Evolutionary conservation across 2,797 vertebrate species (phyloP), one percentile per base, ranked within the genome.

Genomic region (Amphiprion clarkii): DNA sequence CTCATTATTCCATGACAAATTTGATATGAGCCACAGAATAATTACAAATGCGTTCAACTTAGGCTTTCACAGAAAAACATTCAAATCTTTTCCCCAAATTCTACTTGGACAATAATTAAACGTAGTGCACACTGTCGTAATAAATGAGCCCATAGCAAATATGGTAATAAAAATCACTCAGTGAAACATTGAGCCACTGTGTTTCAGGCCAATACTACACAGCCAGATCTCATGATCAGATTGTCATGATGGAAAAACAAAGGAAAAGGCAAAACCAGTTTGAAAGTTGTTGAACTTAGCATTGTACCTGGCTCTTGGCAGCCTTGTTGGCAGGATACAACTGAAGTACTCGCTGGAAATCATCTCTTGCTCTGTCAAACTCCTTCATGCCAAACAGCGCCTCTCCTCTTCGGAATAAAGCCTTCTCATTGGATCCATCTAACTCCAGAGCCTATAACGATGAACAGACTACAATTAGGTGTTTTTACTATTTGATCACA

Each of bases 241-340:
- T 12, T 39, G 36, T 39, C 36, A 39, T 39, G 36, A 11, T 39
- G 36, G 36, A 39, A 39, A 39, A 39, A 39, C 3, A 2, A 39
- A 39, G 36, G 10, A 39, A 39, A 39, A 39, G 10, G 10, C 11
- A 39, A 27, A 39, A 11, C 36, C 36, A 39, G 10, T 10, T 39
- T 39, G 36, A 3, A 39, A 39, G 10, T 39, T 39, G 9, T 9
- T 31, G 19, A 21, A 49, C 3, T 10, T 9, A 49, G 23, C 13
- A 29, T 46, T 61, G 1, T 88, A 94, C 94, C 81, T 99, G 98
- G 65, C 93, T 94, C 89, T 96, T 97, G 59, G 98, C 98, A 0
- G 97, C 98, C 79, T 97, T 98, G 93, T 99, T 99, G 82, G 92
- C 92, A 67, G 98, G 98, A 84, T 99, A 99, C 77, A 99, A 95